Evolutionary conservation across 2,888 invertebrate genomes (phyloP), one percentile per base, ranked within the genome.

Genomic region (Icerya purchasi): DNA sequence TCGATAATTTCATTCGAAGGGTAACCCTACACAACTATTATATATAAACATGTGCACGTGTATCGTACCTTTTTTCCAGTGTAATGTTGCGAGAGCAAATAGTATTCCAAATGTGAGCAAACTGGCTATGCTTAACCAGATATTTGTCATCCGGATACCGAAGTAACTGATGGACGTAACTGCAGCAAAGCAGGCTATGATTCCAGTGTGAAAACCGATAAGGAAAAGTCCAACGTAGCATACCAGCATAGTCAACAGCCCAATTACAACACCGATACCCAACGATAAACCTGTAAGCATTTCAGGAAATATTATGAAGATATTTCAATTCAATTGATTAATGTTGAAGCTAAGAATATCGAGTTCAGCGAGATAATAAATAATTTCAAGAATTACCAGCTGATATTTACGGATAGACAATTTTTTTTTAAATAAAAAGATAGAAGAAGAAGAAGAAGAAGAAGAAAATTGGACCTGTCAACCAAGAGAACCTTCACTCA

Each of bases 201-300:
- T 71, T 22, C 86, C 86, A 1, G 84, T 80, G 69, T 85, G 84
- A 67, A 86, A 79, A 49, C 86, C 86, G 22, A 83, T 82, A 77
- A 86, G 81, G 72, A 86, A 86, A 60, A 87, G 77, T 3, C 86
- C 86, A 50, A 86, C 83, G 69, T 86, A 85, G 69, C 84, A 84
- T 61, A 86, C 84, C 67, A 86, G 75, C 82, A 84, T 84, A 14
- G 85, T 86, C 68, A 86, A 83, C 62, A 86, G 77, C 18, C 86
- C 86, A 67, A 84, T 83, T 52, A 86, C 73, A 22, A 86, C 72
- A 14, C 86, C 86, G 23, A 84, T 84, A 61, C 81, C 79, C 21
- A 84, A 69, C 1, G 84, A 80, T 55, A 84, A 82, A 61, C 81
- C 84, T 76, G 14, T 8, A 36, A 36, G n/a, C n/a, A n/a, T n/a